Base-by-base conservation (phyloP, 37 sponge, comb jelly and placozoan species). In the Aplysina aerophoba region DNA sequence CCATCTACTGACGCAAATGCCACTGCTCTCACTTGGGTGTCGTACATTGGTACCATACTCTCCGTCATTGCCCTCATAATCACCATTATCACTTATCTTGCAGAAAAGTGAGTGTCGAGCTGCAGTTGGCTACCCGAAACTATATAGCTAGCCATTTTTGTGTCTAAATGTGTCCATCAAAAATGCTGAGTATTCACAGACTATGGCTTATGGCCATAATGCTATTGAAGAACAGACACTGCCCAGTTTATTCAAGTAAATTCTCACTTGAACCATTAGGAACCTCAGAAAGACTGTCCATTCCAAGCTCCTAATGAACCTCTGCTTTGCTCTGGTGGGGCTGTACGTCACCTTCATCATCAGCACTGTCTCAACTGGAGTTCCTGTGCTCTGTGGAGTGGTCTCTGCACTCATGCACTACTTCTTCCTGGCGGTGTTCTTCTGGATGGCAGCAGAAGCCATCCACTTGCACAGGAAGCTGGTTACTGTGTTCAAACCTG, bases 341-440 rank as follows among this genome's bases (percentile, higher is more conserved):
- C 61, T 87, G 61, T 87, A 87, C 54, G 53, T 82, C 22, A 67
- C 81, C 73, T 87, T 87, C 62, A 5, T 87, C 40, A 38, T 87
- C 15, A 44, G 73, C 22, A 81, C 25, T 55, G 50, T 41, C 16
- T 61, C 58, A 62, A 59, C 74, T 15, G 55, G 59, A 13, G 80
- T 86, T 27, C 54, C 67, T 66, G 25, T 55, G 0, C 35, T 79
- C 56, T 87, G 87, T 71, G 73, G 41, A 8, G 14, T 81, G 22
- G 16, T 57, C 2, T 81, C 82, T 33, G 74, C 74, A 30, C 75
- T 87, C 14, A 55, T 87, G 57, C 87, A 87, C 44, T 87, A 87
- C 61, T 87, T 87, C 87, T 72, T 87, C 39, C 87, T 87, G 31
- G 87, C 56, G 1, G 53, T 71, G 21, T 87, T 87, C 68, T 53